Percentiles rank a stretch among this genome's conserved stretches.
Conservation (phyloP, 1,140 invertebrate species). For the Caenorhabditis elegans region DNA sequence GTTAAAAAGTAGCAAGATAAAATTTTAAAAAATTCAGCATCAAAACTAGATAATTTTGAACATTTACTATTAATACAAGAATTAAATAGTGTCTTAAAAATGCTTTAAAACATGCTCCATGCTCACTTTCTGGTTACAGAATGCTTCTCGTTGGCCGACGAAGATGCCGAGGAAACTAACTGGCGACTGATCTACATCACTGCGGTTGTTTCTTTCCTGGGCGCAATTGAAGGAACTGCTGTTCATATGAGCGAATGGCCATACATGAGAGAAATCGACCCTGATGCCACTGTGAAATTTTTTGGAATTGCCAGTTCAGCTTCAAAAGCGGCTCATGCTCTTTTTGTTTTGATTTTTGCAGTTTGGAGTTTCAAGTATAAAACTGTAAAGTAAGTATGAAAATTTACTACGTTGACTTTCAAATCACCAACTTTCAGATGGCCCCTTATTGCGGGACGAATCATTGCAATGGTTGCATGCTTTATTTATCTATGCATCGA, state of each 20-base stretch:
- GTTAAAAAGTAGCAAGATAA: no score
- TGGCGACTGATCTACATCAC: conserved; percentile 32
- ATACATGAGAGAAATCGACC: conserved; percentile 26
- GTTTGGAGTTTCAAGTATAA: conserved; percentile 33
- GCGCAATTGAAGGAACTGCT: conserved; percentile 24
- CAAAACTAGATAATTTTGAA: no score
- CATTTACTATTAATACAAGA: no score
- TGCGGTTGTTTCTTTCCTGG: conserved; percentile 25
- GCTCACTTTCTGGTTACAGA: neutral
- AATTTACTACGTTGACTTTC: neutral
- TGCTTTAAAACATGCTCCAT: no score
- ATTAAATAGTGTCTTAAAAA: no score
- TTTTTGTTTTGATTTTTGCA: conserved; percentile 16
- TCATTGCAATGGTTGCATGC: conserved; percentile 31
- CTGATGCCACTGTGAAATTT: conserved; percentile 17
- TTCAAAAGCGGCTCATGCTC: conserved; percentile 27
- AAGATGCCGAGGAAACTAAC: conserved; percentile 6
- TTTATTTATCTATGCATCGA: conserved; percentile 15
- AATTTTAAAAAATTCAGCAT: no score
- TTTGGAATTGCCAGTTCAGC: conserved; percentile 31
- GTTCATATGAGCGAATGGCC: conserved; percentile 35
- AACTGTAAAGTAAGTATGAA: conserved; percentile 29
- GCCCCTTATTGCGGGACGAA: conserved; percentile 5
- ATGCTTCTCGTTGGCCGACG: neutral
- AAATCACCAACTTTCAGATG: conserved; percentile 6